Evolutionary conservation across 1,140 invertebrate species (phyloP), one percentile per base, ranked within the genome.

Genomic region (Harpegnathos saltator): DNA sequence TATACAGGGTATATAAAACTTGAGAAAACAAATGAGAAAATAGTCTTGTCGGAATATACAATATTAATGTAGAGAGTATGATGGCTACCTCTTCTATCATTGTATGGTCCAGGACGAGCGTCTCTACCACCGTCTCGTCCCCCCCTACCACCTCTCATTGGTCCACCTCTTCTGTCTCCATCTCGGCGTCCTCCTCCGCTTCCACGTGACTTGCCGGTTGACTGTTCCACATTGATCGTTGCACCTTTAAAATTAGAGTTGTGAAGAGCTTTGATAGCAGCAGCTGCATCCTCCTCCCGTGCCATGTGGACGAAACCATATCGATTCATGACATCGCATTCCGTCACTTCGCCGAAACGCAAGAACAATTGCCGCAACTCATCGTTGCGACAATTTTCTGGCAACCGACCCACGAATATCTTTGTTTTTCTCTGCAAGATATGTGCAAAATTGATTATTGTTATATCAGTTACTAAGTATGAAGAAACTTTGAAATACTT

Each of bases 271-370:
- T 94, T 94, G 75, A 94, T 94, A 9, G 94, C 93, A 11, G 92
- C 89, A 5, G 92, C 94, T 5, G 94, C 94, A 48, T 94, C 94
- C 74, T 94, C 93, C 84, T 94, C 94, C 0, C 93, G 89, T 14
- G 94, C 93, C 94, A 94, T 94, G 85, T 94, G 94, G 11, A 94
- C 94, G 85, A 94, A 94, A 33, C 92, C 93, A 73, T 94, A 94
- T 58, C 93, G 92, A 82, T 94, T 93, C 93, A 93, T 94, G 22
- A 94, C 93, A 82, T 94, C 94, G 65, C 94, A 94, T 78, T 94
- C 94, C 0, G 94, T 94, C 7, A 94, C 94, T 62, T 94, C 94
- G 15, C 94, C 94, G 48, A 92, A 94, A 17, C 94, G 93, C 15
- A 92, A 85, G 82, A 94, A 94, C 62, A 94, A 90, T 85, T 93